These are phyloP conservation scores for Sitta carolinensis DNA, from an alignment of 2,797 vertebrate species.

Conservation along the genomic window DNA sequence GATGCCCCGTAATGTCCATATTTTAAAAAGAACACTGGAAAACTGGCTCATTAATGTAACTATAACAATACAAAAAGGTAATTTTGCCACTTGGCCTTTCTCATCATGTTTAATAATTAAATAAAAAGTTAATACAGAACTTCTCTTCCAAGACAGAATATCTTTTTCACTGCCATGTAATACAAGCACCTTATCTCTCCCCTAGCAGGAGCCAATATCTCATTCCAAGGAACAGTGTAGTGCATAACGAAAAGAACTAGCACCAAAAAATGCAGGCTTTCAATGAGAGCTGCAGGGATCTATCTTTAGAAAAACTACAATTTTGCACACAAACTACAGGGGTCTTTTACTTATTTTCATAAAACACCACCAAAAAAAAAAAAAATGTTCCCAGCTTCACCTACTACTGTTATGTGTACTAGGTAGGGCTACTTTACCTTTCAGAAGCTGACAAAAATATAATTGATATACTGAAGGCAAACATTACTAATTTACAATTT, in stretches of 20 bases:
- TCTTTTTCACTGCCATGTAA: not conserved
- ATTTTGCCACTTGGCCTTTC: not conserved
- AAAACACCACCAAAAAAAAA: not conserved
- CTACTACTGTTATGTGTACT: not conserved
- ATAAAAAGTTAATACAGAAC: not conserved
- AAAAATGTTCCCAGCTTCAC: not conserved
- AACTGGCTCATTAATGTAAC: not conserved
- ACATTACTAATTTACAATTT: not conserved
- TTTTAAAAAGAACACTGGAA: not conserved
- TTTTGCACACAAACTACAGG: not conserved
- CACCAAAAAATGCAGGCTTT: not conserved
- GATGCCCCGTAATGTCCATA: not conserved
- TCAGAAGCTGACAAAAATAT: not conserved
- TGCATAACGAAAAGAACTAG: not conserved
- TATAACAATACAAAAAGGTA: not conserved
- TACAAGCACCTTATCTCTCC: not conserved
- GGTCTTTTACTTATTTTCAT: not conserved
- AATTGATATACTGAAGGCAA: not conserved
- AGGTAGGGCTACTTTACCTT: not conserved
- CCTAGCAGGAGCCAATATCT: not conserved
- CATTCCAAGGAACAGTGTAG: not conserved
- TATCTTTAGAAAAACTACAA: not conserved
- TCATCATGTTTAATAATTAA: not conserved
- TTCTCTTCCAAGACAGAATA: not conserved
- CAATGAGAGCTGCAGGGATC: not conserved